Percentiles rank a stretch among this genome's conserved stretches.
phyloP scores from a whole-genome alignment of 2,888 invertebrate genomes.

The Marronus borbonicus region DNA sequence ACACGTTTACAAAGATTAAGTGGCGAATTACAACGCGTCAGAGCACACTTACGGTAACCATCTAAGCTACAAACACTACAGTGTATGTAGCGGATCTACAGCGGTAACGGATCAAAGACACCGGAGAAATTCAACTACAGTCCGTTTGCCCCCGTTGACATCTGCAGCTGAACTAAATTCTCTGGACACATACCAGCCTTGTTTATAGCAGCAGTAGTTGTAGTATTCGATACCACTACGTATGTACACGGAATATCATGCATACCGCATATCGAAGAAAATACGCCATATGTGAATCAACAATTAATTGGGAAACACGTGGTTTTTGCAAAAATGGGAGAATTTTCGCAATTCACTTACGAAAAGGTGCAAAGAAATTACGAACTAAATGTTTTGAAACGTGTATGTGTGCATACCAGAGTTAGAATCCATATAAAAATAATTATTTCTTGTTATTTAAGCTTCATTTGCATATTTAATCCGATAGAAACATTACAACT shows the following conservation, averaged over 20 bases:
- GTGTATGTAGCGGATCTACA: neutral
- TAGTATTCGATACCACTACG: slow-evolving; percentile 22
- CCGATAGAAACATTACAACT: neutral
- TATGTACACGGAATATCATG: neutral
- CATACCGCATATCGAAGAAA: no score
- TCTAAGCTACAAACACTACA: neutral
- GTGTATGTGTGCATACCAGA: neutral
- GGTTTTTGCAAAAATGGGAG: no score
- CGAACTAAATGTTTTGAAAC: neutral
- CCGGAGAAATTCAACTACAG: slow-evolving; percentile 23
- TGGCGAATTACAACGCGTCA: slow-evolving; percentile 6
- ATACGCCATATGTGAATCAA: no score
- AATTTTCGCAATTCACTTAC: no score
- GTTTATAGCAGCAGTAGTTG: slow-evolving; percentile 21
- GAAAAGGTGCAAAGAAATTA: no score
- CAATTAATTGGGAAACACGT: no score
- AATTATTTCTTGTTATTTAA: neutral
- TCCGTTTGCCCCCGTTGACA: slow-evolving; percentile 40
- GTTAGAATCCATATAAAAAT: neutral
- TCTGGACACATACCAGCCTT: slow-evolving; percentile 34
- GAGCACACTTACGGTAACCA: slow-evolving; percentile 1
- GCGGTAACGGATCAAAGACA: slow-evolving; percentile 18
- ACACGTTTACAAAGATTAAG: neutral
- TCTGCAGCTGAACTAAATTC: slow-evolving; percentile 41
- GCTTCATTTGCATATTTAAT: neutral